These are phyloP conservation scores for Hemiscyllium ocellatum DNA, from an alignment of 2,113 vertebrate species.

Conservation along the genomic window DNA sequence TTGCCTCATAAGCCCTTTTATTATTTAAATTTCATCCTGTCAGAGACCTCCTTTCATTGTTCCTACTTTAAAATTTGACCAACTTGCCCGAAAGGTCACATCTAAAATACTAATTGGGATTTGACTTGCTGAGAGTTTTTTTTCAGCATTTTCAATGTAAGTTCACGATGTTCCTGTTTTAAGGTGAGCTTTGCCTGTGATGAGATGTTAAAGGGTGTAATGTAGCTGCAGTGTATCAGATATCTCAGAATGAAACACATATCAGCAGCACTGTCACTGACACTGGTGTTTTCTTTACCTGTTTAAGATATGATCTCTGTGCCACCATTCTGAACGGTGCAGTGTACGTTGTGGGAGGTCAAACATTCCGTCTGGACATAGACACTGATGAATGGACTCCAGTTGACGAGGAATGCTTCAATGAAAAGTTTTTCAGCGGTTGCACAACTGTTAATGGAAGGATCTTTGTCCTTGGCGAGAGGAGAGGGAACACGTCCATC, in stretches of 20 bases:
- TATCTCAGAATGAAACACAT: not conserved
- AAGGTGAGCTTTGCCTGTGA: not conserved
- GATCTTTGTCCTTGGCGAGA: slow-evolving; percentile 72
- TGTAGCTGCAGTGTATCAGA: not conserved
- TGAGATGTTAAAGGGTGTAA: not conserved
- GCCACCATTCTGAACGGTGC: slow-evolving; percentile 70
- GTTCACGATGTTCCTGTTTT: not conserved
- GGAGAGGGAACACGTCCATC: slow-evolving; percentile 58
- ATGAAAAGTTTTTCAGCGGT: slow-evolving; percentile 72
- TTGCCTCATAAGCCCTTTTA: not conserved
- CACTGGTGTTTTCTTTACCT: not conserved
- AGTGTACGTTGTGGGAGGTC: slow-evolving; percentile 75
- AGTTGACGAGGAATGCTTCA: slow-evolving; percentile 64
- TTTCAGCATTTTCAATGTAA: not conserved
- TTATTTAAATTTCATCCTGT: not conserved
- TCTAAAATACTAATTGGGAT: not conserved
- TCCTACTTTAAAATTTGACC: too few relatives aligned
- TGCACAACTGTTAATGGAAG: slow-evolving; percentile 65
- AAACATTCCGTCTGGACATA: slow-evolving; percentile 66
- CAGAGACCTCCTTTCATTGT: not conserved
- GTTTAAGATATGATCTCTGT: slow-evolving; percentile 72
- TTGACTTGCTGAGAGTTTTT: not conserved
- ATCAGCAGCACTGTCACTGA: not conserved
- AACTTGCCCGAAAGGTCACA: not conserved
- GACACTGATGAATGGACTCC: slow-evolving; percentile 72